Base-by-base conservation (phyloP, 37 sponge, comb jelly and placozoan genomes). In the Diacarnus erythraeanus region DNA sequence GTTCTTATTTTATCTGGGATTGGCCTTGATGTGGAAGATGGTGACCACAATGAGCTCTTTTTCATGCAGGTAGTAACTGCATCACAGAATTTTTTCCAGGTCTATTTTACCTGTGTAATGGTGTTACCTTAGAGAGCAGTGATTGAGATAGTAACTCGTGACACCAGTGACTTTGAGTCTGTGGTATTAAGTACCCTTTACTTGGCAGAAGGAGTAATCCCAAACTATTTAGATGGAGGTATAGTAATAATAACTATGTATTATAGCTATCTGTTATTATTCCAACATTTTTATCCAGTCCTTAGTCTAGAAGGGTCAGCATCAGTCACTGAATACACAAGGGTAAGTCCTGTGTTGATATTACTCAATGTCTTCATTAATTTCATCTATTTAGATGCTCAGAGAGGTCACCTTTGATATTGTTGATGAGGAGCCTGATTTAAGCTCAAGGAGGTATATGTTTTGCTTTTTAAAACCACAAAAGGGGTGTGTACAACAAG, bases 1-100 rank as follows among this genome's bases (percentile, higher is more conserved):
- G 74, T 77, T 3, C 57, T 57, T 5, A 64, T 86, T 25, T 40
- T 86, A 17, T 57, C 47, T 61, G 75, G 85, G 3, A 72, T 26
- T 20, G 86, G 86, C 2, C 75, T 86, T 2, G 71, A 73, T 43
- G 64, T 86, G 22, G 64, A 68, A 31, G 86, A 86, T 59, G 68
- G 31, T 38, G 86, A 86, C 59, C 66, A 72, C 39, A 72, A 86
- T 61, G 75, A 72, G 29, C 18, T 65, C 41, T 86, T 78, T 73
- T 64, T 38, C 30, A 79, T 79, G 86, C 30, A 42, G 69, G 75
- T 66, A 29, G 26, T 38, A 35, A 37, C 17, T 37, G 12, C 71
- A 35, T 42, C 17, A 37, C n/a, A 29, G 26, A 23, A 3, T 3
- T 27, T 74, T 71, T 33, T 54, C 57, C 54, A 29, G 4, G 10